Conservation (phyloP, 1,140 invertebrate genomes). For the Tyrophagus putrescentiae region DNA sequence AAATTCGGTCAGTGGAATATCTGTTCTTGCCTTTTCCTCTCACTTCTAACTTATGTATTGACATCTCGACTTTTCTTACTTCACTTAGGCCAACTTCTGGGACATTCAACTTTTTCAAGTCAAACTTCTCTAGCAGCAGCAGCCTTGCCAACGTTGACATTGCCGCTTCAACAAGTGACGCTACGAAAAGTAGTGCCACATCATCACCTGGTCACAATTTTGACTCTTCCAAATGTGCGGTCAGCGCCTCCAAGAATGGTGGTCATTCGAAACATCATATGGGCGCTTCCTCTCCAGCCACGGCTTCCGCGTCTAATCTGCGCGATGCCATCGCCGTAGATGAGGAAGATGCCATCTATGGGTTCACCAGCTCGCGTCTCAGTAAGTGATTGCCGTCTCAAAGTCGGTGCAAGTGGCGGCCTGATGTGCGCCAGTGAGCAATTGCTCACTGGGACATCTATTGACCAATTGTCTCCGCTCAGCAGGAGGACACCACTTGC, state of each 20-base stretch:
- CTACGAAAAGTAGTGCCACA: background rate
- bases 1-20: slow-evolving; percentile 8
- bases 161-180: background rate
- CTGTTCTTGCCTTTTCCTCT: background rate
- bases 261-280: background rate
- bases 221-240: too few species aligned
- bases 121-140: background rate
- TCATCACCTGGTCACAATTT: too few species aligned
- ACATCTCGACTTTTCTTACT: background rate
- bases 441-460: too few species aligned
- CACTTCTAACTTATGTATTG: background rate
- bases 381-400: slow-evolving; percentile 11
- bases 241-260: background rate
- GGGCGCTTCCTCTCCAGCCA: background rate
- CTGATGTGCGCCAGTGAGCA: too few species aligned
- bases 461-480: too few species aligned
- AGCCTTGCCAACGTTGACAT: too few species aligned
- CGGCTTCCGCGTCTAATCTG: too few species aligned
- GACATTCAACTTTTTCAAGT: background rate
- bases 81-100: background rate
- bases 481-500: too few species aligned
- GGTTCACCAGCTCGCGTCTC: background rate
- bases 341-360: slow-evolving; percentile 15
- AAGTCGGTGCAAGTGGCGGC: too few species aligned
- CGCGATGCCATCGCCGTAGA: background rate